Base-by-base conservation (phyloP, 2,113 vertebrate species). In the Podilymbus podiceps region DNA sequence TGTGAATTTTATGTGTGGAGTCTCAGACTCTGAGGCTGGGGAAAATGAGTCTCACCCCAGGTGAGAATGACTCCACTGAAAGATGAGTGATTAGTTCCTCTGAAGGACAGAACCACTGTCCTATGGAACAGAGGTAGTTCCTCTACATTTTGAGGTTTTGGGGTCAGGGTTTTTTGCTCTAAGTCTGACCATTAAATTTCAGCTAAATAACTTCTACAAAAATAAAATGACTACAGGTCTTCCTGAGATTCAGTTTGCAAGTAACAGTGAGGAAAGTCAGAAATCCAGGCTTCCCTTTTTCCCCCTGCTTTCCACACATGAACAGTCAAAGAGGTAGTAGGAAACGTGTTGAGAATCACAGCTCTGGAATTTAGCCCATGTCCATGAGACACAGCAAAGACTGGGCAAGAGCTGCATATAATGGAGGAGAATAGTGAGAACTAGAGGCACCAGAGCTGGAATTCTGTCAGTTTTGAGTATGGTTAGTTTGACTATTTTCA, bases 1-100 rank as follows among this genome's bases (percentile, higher is more conserved):
- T 0, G 0, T 67, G 31, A 67, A 24, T 71, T 73, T 74, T 73
- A 25, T 31, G 16, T 0, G 0, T 53, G 11, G 9, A 81, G 3
- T n/a, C n/a, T 77, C 64, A 73, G 40, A 8, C 30, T 35, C 22
- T 44, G 17, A 82, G 15, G 6, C 6, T 73, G 23, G 7, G 12
- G n/a, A 89, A 89, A 33, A 60, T 33, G 2, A 66, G 4, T 74
- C 24, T 85, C 31, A 52, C 25, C 4, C 5, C 17, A 71, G 25
- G n/a, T 67, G 9, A 30, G 11, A 72, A 10, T 42, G 15, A 3
- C 11, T 92, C 25, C 47, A 85, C 24, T n/a, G 69, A 58, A 71
- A 88, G 7, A 11, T 59, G 24, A 72, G 11, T 42, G 20, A 68
- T 76, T 27, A 68, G 0, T 3, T 2, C 74, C 7, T 85, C 31